Evolutionary conservation across 2,888 invertebrate species (phyloP).

Genomic region (Mayetiola destructor): DNA sequence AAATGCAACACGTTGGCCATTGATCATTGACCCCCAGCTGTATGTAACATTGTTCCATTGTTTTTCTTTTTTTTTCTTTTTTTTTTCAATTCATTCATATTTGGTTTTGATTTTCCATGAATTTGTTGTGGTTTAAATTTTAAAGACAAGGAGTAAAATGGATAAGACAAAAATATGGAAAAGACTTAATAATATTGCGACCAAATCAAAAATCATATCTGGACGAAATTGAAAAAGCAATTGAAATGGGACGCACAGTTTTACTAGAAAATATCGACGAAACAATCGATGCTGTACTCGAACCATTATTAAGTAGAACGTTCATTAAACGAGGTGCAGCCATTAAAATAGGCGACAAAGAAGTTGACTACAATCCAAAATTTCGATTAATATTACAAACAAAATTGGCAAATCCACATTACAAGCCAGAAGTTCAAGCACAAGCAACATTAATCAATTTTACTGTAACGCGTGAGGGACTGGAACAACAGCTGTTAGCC

Average conservation of each 20-base stretch:
- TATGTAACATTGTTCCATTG: constrained; percentile 26
- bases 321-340: constrained; percentile 75
- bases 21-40: constrained; percentile 90
- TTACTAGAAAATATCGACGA: constrained; percentile 86
- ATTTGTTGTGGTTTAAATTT: neutral
- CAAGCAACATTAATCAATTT: constrained; percentile 93
- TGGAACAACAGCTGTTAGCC: constrained; percentile 89
- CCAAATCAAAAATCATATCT: constrained; percentile 71
- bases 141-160: constrained; percentile 76
- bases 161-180: constrained; percentile 79
- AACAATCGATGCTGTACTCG: constrained; percentile 80
- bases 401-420: constrained; percentile 90
- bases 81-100: neutral
- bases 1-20: constrained; percentile 84
- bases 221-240: constrained; percentile 63
- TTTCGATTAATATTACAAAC: constrained; percentile 84
- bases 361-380: constrained; percentile 69
- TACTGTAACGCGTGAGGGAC: constrained; percentile 83
- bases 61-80: neutral
- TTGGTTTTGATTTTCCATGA: neutral
- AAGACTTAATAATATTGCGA: constrained; percentile 54
- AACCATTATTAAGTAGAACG: constrained; percentile 76
- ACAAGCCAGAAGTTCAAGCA: constrained; percentile 94
- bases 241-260: constrained; percentile 59
- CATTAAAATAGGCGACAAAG: constrained; percentile 77